phyloP scores from a whole-genome alignment of 2,888 invertebrate species.

The Tipula lateralis region DNA sequence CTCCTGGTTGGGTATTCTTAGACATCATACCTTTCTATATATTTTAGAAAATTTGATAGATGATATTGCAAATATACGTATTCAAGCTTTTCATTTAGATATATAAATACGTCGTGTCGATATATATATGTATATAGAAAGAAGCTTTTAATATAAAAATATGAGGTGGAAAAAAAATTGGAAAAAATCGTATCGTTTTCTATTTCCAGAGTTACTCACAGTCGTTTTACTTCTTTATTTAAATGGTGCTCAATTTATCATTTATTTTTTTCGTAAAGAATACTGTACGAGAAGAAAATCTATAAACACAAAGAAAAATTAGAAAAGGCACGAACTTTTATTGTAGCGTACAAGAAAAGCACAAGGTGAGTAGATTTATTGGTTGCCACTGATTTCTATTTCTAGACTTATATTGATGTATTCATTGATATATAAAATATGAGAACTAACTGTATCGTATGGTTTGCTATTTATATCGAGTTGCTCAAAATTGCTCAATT shows the following conservation, averaged over 20 bases:
- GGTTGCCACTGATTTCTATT: not conserved
- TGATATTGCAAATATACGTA: not conserved
- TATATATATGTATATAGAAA: not conserved
- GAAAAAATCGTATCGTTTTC: not conserved
- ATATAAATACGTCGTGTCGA: not conserved
- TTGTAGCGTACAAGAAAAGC: not conserved
- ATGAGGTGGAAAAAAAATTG: not conserved
- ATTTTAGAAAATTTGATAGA: slow-evolving; percentile 3
- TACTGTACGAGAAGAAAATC: not conserved
- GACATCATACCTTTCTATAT: not conserved
- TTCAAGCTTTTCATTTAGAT: not conserved
- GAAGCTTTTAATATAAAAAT: not conserved
- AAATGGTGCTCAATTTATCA: not conserved
- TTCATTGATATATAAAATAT: not conserved
- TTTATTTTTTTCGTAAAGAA: not conserved
- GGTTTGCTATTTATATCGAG: not conserved
- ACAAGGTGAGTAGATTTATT: not conserved
- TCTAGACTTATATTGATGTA: not conserved
- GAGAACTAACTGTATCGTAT: not conserved
- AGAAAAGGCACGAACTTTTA: not conserved
- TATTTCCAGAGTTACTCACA: not conserved
- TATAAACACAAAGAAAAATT: not conserved
- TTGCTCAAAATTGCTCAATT: not conserved
- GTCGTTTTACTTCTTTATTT: not conserved
- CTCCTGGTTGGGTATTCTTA: not conserved